Evolutionary conservation across 30 jellyfish, hydroid and myxozoan species (phyloP), one percentile per base, ranked within the genome.

Genomic region (Rhopilema esculentum): DNA sequence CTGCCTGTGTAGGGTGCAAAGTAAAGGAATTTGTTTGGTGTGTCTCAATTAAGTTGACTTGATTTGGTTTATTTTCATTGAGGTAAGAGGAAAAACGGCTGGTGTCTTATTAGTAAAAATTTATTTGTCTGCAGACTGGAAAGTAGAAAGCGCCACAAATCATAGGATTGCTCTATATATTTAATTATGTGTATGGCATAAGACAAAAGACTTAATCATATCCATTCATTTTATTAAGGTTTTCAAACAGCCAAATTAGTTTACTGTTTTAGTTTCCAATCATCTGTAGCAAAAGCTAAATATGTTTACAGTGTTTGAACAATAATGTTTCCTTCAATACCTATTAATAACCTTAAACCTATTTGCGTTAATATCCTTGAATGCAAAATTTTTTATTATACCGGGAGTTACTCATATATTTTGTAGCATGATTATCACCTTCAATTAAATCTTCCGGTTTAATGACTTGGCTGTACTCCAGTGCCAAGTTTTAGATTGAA

Each of bases 181-280:
- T 2, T 40, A 2, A 12, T 6, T 40, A 40, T 6, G 12, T 12
- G 9, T 40, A 12, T 2, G 12, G 57, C 12, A 6, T 23, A 64
- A 33, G 16, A 64, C 33, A 24, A 4, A 61, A 77, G 30, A 24
- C 75, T 68, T 77, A 52, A 57, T 52, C 66, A 64, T 57, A 77
- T 62, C 88, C 88, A 23, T 57, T 77, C 32, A 57, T 24, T 49
- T 75, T 27, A 50, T 61, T 50, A 25, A 57, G 24, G 12, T 77
- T 62, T 77, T 27, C 67, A 77, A 33, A 77, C 88, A 26, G 30
- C n/a, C 88, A 52, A 57, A 77, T 77, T 20, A 64, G 77, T 77
- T 77, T 23, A 77, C 30, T 1, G 53, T 33, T 50, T 77, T 77
- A 77, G 32, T 62, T 77, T 19, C n/a, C 77, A 1, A 77, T 77